A percentile compares a stretch with the other conserved stretches of the same genome.
These are phyloP conservation scores for Nephrocerus scutellatus DNA, from an alignment of 2,888 invertebrate genomes.

Conservation along the genomic window DNA sequence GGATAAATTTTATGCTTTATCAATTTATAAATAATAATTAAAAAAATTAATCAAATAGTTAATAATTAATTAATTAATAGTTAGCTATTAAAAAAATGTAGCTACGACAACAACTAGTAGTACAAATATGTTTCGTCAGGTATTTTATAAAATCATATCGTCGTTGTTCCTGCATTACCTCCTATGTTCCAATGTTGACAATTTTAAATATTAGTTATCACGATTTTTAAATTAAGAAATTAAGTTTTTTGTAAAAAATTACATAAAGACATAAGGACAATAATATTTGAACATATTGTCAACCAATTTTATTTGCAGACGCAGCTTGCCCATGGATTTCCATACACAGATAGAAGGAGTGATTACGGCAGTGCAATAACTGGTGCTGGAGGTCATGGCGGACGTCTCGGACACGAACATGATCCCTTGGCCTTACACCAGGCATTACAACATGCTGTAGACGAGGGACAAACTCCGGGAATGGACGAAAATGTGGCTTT, in stretches of 20 bases:
- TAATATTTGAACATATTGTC: constrained; percentile 9
- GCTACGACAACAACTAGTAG: too few relatives aligned
- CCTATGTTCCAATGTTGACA: too few relatives aligned
- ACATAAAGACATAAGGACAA: too few relatives aligned
- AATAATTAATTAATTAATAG: too few relatives aligned
- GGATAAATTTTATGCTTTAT: too few relatives aligned
- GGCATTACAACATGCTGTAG: constrained; percentile 65
- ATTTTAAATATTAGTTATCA: background rate
- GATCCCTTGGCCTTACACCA: constrained; percentile 73
- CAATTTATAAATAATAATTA: too few relatives aligned
- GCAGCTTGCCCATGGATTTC: constrained; percentile 58
- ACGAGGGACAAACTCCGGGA: constrained; percentile 64
- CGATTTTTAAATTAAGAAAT: background rate
- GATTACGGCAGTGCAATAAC: constrained; percentile 56
- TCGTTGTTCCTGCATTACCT: too few relatives aligned
- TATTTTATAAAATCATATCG: too few relatives aligned
- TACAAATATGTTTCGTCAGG: too few relatives aligned
- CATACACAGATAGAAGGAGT: constrained; percentile 52
- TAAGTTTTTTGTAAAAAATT: background rate
- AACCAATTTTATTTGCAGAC: constrained; percentile 31
- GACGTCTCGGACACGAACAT: constrained; percentile 54
- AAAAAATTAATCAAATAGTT: too few relatives aligned
- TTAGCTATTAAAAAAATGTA: too few relatives aligned
- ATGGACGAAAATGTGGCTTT: constrained; percentile 82
- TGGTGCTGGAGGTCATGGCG: constrained; percentile 49